A percentile compares a stretch with the other conserved stretches of the same genome.
Evolutionary conservation across 2,113 vertebrate species (phyloP).

Genomic region (Sorex fumeus): DNA sequence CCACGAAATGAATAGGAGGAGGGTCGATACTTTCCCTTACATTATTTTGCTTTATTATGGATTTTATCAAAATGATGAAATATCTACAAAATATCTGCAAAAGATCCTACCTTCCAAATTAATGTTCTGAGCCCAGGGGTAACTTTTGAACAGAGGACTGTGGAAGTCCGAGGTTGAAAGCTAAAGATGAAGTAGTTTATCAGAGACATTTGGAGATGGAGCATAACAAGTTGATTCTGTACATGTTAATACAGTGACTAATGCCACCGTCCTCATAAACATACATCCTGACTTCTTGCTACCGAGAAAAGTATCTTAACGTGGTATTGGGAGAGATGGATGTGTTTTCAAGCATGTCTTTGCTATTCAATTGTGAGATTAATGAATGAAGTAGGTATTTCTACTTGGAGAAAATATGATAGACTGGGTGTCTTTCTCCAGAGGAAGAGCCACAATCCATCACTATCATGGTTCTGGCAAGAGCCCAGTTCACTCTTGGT

Average conservation of each 20-base stretch:
- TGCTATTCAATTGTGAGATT: slow-evolving; percentile 23
- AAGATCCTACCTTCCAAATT: not conserved
- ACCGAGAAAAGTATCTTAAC: not conserved
- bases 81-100: not conserved
- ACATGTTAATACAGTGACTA: no score
- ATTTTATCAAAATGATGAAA: not conserved
- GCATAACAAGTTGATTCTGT: no score
- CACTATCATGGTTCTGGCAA: not conserved
- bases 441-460: slow-evolving; percentile 7
- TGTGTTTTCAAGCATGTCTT: not conserved
- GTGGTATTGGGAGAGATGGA: not conserved
- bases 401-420: slow-evolving; percentile 3
- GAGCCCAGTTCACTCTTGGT: not conserved
- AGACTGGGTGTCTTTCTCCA: not conserved
- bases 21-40: no score
- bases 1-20: no score
- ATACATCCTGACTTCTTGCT: no score
- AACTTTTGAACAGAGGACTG: not conserved
- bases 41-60: not conserved
- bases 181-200: no score
- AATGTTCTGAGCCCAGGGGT: not conserved
- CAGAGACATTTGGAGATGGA: no score
- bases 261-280: no score
- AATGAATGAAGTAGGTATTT: slow-evolving; percentile 48
- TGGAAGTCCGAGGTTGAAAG: no score